Percentiles rank a stretch among this genome's conserved stretches.
Conservation (phyloP, 2,113 vertebrate species). For the Riparia riparia region DNA sequence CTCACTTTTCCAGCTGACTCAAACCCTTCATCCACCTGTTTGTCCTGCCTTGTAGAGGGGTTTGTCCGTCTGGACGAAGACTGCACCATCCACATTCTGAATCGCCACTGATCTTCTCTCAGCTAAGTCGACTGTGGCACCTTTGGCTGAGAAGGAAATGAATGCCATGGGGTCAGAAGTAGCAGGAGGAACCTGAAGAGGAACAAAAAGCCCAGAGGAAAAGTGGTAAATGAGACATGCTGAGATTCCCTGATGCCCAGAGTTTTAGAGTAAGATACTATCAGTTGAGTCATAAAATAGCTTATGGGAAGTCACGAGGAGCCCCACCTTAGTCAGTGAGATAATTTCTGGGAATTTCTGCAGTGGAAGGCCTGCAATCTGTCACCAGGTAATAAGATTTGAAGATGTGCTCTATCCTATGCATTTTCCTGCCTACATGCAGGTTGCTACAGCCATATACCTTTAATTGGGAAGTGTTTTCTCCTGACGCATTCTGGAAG, state of each 20-base stretch:
- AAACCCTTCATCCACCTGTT: constrained; percentile 37
- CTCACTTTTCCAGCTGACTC: neutral
- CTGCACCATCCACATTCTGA: constrained; percentile 3
- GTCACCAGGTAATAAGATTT: neutral
- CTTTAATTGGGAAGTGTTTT: neutral
- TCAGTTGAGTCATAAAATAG: neutral
- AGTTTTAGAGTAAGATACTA: neutral
- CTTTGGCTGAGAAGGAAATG: constrained; percentile 65
- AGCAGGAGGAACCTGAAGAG: constrained; percentile 56
- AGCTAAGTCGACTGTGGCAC: neutral
- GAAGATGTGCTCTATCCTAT: neutral
- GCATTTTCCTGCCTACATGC: neutral
- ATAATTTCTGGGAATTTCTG: neutral
- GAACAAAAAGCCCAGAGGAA: neutral
- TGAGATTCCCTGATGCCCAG: neutral
- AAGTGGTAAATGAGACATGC: neutral
- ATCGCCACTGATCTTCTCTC: constrained; percentile 66
- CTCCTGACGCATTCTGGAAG: neutral
- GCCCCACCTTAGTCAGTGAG: neutral
- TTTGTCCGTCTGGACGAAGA: constrained; percentile 67
- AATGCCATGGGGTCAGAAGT: constrained; percentile 49
- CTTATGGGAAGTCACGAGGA: neutral
- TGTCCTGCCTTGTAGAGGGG: constrained; percentile 68
- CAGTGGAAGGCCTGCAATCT: neutral
- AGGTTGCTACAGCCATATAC: neutral